These are phyloP conservation scores for Gari tellinella DNA, from an alignment of 2,888 invertebrate genomes.

Conservation along the genomic window DNA sequence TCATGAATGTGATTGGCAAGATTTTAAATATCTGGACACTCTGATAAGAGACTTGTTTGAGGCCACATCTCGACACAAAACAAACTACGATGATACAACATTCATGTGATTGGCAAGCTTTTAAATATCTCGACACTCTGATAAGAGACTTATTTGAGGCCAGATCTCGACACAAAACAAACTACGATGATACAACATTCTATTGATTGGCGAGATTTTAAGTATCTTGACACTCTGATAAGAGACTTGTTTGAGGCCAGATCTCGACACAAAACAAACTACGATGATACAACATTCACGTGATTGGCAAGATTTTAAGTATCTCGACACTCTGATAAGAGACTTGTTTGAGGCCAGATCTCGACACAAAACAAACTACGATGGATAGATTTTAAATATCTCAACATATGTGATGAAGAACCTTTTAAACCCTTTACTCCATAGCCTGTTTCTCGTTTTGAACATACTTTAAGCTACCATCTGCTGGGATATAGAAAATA, in stretches of 20 bases:
- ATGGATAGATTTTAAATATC: slow-evolving; percentile 89
- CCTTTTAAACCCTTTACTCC: no score
- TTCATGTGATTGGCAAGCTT: slow-evolving; percentile 86
- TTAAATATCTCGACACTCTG: no score
- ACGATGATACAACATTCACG: slow-evolving; percentile 86
- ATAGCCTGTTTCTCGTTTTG: slow-evolving; percentile 86
- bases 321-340: slow-evolving; percentile 91
- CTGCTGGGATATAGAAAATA: no score
- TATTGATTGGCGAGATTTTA: no score
- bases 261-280: slow-evolving; percentile 83
- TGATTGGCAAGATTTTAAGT: no score
- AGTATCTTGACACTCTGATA: slow-evolving; percentile 93
- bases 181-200: slow-evolving; percentile 86
- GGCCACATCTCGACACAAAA: slow-evolving; percentile 84
- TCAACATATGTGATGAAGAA: slow-evolving; percentile 93
- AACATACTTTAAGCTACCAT: slow-evolving; percentile 84
- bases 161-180: slow-evolving; percentile 84
- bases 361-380: slow-evolving; percentile 84
- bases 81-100: slow-evolving; percentile 85
- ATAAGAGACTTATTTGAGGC: slow-evolving; percentile 91
- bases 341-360: slow-evolving; percentile 89
- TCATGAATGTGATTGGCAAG: no score
- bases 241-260: slow-evolving; percentile 89
- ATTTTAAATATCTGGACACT: no score
- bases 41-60: slow-evolving; percentile 91